Evolutionary conservation across 1,140 invertebrate genomes (phyloP).

Genomic region (Drosophila trapezifrons): DNA sequence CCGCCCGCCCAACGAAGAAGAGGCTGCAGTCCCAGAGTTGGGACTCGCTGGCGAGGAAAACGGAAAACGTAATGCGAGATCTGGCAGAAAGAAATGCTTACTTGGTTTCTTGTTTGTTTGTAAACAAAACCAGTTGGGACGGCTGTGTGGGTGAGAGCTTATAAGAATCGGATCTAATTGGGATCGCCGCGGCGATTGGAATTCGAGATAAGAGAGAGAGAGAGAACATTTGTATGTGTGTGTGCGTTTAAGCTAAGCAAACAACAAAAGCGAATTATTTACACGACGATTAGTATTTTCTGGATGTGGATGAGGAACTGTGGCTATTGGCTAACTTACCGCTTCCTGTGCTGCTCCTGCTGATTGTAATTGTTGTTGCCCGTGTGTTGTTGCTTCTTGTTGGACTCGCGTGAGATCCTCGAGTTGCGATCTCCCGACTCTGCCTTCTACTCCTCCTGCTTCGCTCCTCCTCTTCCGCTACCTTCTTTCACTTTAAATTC

Average conservation of each 20-base stretch:
- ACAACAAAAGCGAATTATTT: conserved; percentile 24
- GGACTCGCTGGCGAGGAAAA: conserved; percentile 26
- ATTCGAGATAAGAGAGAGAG: neutral
- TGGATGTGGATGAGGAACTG: neutral
- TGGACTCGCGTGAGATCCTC: conserved; percentile 6
- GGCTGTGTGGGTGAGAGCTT: conserved; percentile 37
- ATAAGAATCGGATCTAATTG: conserved; percentile 23
- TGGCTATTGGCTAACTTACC: conserved; percentile 47
- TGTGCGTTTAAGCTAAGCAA: conserved; percentile 13
- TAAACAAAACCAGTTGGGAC: conserved; percentile 76
- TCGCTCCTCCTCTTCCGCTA: conserved; percentile 10
- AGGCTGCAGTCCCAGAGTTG: conserved; percentile 6
- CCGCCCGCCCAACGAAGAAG: conserved; percentile 14
- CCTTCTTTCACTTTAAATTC: conserved; percentile 12
- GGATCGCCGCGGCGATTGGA: conserved; percentile 28
- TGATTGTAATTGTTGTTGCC: conserved; percentile 1
- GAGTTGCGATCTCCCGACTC: neutral
- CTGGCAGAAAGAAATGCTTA: conserved; percentile 51
- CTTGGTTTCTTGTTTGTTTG: conserved; percentile 67
- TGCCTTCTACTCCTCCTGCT: conserved; percentile 1
- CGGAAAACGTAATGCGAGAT: conserved; percentile 45
- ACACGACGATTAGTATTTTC: conserved; percentile 1
- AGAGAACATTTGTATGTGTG: conserved; percentile 8
- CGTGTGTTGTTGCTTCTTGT: neutral
- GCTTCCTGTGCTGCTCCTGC: conserved; percentile 57